Conservation (phyloP, 2,113 vertebrate species). For the Cephalopterus ornatus region DNA sequence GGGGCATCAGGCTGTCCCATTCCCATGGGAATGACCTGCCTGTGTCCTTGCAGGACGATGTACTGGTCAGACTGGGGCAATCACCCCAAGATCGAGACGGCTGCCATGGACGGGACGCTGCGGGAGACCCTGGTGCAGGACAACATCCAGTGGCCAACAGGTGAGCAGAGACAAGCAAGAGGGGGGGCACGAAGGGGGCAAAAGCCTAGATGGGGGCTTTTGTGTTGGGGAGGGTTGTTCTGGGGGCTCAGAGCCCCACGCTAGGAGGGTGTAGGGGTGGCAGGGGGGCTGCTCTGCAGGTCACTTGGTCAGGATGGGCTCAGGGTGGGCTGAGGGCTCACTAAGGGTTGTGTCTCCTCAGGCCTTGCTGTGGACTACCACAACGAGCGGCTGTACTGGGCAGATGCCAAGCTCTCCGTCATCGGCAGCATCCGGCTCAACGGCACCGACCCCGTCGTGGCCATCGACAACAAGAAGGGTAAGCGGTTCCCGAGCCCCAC, state of each 20-base stretch:
- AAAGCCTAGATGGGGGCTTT: background rate
- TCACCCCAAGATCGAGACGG: slow-evolving; percentile 96
- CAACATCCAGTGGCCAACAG: slow-evolving; percentile 97
- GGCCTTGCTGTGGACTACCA: slow-evolving; percentile 95
- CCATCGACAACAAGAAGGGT: slow-evolving; percentile 91
- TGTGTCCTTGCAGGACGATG: slow-evolving; percentile 82
- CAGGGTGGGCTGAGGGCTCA: background rate
- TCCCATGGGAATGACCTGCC: background rate
- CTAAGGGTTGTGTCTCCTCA: background rate
- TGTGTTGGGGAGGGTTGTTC: rapidly evolving
- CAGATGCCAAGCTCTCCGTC: slow-evolving; percentile 91
- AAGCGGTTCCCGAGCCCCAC: rapidly evolving
- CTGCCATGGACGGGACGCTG: slow-evolving; percentile 94
- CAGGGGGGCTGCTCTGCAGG: background rate
- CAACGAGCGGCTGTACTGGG: slow-evolving; percentile 96
- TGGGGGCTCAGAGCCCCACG: rapidly evolving
- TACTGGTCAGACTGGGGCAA: slow-evolving; percentile 99
- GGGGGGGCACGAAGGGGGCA: rapidly evolving
- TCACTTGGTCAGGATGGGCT: background rate
- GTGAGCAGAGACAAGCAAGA: slow-evolving; percentile 23
- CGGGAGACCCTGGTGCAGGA: slow-evolving; percentile 92
- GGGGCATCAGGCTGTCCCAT: rapidly evolving
- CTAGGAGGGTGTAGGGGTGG: rapidly evolving
- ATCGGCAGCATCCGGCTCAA: slow-evolving; percentile 94
- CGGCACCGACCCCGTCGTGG: slow-evolving; percentile 88